phyloP scores from a whole-genome alignment of 2,113 vertebrate species.

The Nothoprocta pentlandii region DNA sequence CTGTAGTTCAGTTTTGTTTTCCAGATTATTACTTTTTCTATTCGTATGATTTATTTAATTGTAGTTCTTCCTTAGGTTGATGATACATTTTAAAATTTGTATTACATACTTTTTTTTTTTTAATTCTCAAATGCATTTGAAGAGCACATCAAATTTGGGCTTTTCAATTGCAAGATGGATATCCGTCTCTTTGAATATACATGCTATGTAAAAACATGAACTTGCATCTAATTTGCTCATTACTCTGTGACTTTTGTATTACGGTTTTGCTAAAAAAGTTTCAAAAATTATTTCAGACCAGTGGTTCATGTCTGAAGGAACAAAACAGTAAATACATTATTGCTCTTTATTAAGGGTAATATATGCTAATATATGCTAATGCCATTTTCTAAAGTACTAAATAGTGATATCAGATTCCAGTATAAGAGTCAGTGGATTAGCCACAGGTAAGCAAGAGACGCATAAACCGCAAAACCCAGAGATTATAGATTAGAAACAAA shows the following conservation, averaged over 20 bases:
- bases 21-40: conserved; percentile 24
- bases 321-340: conserved; percentile 33
- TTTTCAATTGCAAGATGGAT: conserved; percentile 18
- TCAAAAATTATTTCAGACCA: conserved; percentile 58
- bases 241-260: conserved; percentile 49
- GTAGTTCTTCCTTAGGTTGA: conserved; percentile 1
- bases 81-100: conserved; percentile 20
- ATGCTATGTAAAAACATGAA: conserved; percentile 66
- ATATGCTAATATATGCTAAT: conserved; percentile 65
- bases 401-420: neutral
- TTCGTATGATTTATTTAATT: neutral
- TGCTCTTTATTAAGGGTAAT: conserved; percentile 65
- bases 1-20: neutral
- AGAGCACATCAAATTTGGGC: conserved; percentile 32
- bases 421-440: neutral
- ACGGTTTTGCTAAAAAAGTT: conserved; percentile 27
- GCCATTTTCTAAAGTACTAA: neutral
- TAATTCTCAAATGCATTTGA: conserved; percentile 26
- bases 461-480: neutral
- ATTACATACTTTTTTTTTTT: neutral
- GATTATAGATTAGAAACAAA: neutral
- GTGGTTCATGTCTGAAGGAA: conserved; percentile 47
- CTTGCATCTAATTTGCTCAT: conserved; percentile 59
- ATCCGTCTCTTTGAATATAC: conserved; percentile 48
- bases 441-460: neutral